These are phyloP conservation scores for Amyelois transitella DNA, from an alignment of 1,140 invertebrate genomes.

Conservation along the genomic window DNA sequence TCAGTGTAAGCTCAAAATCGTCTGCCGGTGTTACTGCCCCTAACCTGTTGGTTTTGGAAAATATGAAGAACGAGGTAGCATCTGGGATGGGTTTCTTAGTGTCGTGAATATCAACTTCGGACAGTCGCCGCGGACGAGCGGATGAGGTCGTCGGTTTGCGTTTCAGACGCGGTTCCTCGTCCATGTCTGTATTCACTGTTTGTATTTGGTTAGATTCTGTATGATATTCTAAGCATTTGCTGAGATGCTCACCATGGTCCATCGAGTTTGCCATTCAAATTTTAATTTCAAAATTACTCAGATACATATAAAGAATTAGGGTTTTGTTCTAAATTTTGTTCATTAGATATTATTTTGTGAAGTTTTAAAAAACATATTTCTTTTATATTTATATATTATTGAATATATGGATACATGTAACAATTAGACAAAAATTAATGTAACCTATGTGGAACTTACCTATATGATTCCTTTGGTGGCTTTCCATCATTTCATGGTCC, in stretches of 20 bases:
- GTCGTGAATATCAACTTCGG: constrained; percentile 90
- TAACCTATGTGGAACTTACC: constrained; percentile 40
- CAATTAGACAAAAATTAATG: too few species aligned
- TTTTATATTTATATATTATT: too few species aligned
- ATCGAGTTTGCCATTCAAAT: not conserved
- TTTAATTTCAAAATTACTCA: not conserved
- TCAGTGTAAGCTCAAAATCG: constrained; percentile 24
- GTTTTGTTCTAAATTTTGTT: too few species aligned
- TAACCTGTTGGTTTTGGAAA: constrained; percentile 94
- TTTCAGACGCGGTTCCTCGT: constrained; percentile 63
- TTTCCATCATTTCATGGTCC: constrained; percentile 51
- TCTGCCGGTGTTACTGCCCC: constrained; percentile 30
- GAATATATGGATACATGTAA: too few species aligned
- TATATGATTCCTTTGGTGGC: constrained; percentile 62
- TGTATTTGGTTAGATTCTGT: constrained; percentile 34
- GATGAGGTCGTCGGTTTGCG: constrained; percentile 71
- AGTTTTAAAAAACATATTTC: not conserved
- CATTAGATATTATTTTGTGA: not conserved
- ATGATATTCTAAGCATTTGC: not conserved
- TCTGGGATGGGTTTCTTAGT: constrained; percentile 95
- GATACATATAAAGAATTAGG: not conserved
- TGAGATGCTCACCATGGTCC: not conserved
- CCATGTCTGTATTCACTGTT: constrained; percentile 66
- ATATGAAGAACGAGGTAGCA: constrained; percentile 96
- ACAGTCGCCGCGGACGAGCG: constrained; percentile 91